phyloP scores from a whole-genome alignment of 1,140 invertebrate species.

The Hypsibius dujardini region DNA sequence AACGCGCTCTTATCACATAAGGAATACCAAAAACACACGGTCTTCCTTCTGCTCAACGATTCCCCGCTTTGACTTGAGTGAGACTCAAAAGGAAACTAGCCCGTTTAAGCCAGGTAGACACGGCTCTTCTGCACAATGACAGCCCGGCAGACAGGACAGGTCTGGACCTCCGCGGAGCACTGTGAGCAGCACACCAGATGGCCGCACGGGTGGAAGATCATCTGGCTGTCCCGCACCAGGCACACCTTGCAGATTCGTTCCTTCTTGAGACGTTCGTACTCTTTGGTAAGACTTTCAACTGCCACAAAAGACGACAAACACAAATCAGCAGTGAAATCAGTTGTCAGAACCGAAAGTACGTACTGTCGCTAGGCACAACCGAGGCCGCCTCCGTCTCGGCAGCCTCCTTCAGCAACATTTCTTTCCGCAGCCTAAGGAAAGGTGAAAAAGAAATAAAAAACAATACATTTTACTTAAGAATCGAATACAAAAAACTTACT shows the following conservation, averaged over 20 bases:
- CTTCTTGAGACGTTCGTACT: conserved; percentile 60
- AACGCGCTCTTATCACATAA: too few relatives aligned
- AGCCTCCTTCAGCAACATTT: too few relatives aligned
- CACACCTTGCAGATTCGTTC: conserved; percentile 74
- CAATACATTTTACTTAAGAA: too few relatives aligned
- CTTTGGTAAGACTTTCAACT: conserved; percentile 28
- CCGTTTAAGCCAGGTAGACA: neutral
- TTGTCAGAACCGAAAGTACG: too few relatives aligned
- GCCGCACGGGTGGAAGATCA: conserved; percentile 75
- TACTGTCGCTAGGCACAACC: too few relatives aligned
- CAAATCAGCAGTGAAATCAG: too few relatives aligned
- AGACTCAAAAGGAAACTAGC: too few relatives aligned
- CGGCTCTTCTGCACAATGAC: neutral
- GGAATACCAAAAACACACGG: too few relatives aligned
- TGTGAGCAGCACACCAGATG: conserved; percentile 65
- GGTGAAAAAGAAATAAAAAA: too few relatives aligned
- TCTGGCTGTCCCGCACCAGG: conserved; percentile 64
- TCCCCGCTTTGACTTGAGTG: neutral
- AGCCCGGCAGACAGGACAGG: conserved; percentile 41
- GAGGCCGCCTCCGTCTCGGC: too few relatives aligned
- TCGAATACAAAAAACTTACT: neutral
- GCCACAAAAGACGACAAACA: too few relatives aligned
- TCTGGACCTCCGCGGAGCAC: conserved; percentile 55
- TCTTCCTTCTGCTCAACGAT: neutral
- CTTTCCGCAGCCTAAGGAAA: too few relatives aligned